A percentile compares a stretch with the other conserved stretches of the same genome.
phyloP scores from a whole-genome alignment of 1,140 invertebrate species.

The Chymomyza costata region DNA sequence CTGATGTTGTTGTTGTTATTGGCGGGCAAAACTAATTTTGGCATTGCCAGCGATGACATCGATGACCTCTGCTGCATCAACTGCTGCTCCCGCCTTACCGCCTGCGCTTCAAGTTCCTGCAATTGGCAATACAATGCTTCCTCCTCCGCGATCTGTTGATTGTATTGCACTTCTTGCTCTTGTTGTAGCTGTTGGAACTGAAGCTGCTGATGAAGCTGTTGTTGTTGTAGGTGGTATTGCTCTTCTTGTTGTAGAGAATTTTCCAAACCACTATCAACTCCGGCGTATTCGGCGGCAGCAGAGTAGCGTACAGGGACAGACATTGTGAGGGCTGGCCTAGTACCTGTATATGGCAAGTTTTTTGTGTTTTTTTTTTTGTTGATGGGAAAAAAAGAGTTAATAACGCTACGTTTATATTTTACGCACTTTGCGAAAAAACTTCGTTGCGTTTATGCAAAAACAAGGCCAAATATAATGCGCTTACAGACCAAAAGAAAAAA shows the following conservation, averaged over 20 bases:
- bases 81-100: slow-evolving; percentile 64
- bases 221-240: slow-evolving; percentile 58
- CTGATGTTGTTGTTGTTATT: slow-evolving; percentile 36
- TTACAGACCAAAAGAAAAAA: slow-evolving; percentile 11
- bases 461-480: slow-evolving; percentile 11
- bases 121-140: slow-evolving; percentile 56
- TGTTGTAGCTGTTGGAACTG: slow-evolving; percentile 35
- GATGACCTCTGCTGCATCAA: slow-evolving; percentile 72
- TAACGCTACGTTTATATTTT: slow-evolving; percentile 9
- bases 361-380: slow-evolving; percentile 21
- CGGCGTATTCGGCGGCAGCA: slow-evolving; percentile 75
- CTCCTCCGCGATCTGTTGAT: slow-evolving; percentile 47
- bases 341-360: slow-evolving; percentile 63
- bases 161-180: slow-evolving; percentile 25
- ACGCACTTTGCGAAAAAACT: slow-evolving; percentile 27
- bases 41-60: slow-evolving; percentile 66
- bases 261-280: slow-evolving; percentile 73
- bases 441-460: slow-evolving; percentile 33
- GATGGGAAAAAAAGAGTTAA: neutral
- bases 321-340: slow-evolving; percentile 76
- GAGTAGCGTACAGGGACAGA: slow-evolving; percentile 76
- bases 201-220: slow-evolving; percentile 39
- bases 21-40: slow-evolving; percentile 52
- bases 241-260: slow-evolving; percentile 68
- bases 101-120: slow-evolving; percentile 41